A percentile compares a stretch with the other conserved stretches of the same genome.
These are phyloP conservation scores for Ornithoptera alexandrae DNA, from an alignment of 2,888 invertebrate genomes.

Conservation along the genomic window DNA sequence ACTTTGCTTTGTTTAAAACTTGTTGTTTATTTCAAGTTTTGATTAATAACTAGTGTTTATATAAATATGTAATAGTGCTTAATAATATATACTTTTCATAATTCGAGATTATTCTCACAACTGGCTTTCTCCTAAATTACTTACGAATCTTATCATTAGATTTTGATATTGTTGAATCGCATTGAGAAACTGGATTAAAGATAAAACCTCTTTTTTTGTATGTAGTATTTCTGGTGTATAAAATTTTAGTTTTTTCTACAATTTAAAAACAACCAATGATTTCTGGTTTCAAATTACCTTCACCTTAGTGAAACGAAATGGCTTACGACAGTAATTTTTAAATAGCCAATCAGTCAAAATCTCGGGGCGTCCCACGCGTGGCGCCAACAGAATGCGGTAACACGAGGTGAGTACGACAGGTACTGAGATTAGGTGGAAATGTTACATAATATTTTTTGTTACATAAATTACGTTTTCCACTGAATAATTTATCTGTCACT, in stretches of 20 bases:
- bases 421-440: constrained; percentile 22
- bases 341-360: constrained; percentile 76
- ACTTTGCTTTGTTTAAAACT: constrained; percentile 2
- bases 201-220: background rate
- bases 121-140: too few species aligned
- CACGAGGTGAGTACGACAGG: constrained; percentile 23
- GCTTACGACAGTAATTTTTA: constrained; percentile 70
- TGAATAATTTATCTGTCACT: constrained; percentile 1
- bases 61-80: too few species aligned
- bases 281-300: constrained; percentile 18
- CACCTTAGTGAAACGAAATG: constrained; percentile 34
- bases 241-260: background rate
- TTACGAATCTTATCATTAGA: too few species aligned
- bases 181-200: background rate
- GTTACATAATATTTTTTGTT: constrained; percentile 25
- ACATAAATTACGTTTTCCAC: constrained; percentile 15
- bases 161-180: background rate
- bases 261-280: constrained; percentile 3
- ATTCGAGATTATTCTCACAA: too few species aligned
- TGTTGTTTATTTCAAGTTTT: background rate
- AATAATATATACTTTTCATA: too few species aligned
- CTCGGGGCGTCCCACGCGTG: constrained; percentile 63
- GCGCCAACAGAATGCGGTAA: constrained; percentile 47
- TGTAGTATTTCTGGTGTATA: background rate
- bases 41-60: background rate